Evolutionary conservation across 2,113 vertebrate genomes (phyloP), one percentile per base, ranked within the genome.

Genomic region (Cololabis saira): DNA sequence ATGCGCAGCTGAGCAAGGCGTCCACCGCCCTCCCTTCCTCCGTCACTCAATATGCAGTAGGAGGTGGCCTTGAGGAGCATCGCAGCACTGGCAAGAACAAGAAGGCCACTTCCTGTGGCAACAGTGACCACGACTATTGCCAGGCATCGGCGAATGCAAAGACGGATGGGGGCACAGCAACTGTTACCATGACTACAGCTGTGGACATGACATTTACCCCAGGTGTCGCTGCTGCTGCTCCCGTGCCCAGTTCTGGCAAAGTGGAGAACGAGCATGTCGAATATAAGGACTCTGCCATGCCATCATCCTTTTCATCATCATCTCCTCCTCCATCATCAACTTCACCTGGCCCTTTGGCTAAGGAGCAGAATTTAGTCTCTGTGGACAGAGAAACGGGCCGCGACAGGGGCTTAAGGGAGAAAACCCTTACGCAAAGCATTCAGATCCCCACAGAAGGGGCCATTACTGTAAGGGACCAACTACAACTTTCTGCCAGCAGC

Each of bases 61-160:
- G 83, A 78, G 93, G 92, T 75, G 60, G 93, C 79, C 92, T 87
- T 54, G 95, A 96, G 91, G 95, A 95, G 88, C 94, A 94, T 89
- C 94, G 93, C 86, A 67, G 83, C 50, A 62, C 74, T 65, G 61
- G 81, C 73, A 87, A 91, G 75, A 94, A 90, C 71, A 97, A 95
- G 91, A 91, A 93, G 86, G 91, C 92, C 72, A 94, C 87, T 75
- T 89, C 95, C 67, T 94, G 95, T 76, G 91, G 95, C 81, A 94
- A 98, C 93, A 95, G 97, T 74, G 98, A 99, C 93, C 98, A 99
- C 86, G 98, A 99, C 91, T 99, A 99, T 90, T 99, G 98, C 93
- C 98, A 99, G 90, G 96, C 94, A 61, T 77, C 94, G 79, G 95
- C 95, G 64, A 55, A 93, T 91, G 90, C 94, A 82, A 97, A 96